Base-by-base conservation (phyloP, 2,888 invertebrate genomes). In the Dynastes tityus region DNA sequence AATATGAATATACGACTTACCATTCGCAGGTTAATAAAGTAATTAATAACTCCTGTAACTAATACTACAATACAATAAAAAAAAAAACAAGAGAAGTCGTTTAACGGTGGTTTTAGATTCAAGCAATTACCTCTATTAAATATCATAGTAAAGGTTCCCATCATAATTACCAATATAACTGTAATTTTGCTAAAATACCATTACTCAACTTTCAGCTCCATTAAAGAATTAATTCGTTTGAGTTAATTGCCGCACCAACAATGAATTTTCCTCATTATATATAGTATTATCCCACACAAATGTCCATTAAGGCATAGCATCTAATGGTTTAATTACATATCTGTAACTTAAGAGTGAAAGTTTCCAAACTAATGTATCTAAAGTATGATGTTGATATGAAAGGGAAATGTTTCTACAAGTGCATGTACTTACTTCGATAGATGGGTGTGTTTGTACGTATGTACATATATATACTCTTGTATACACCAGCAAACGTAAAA, bases 251-350 rank as follows among this genome's bases (percentile, higher is more conserved):
- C 3, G n/a, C 16, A 67, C 27, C 40, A 67, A 67, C 37, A 64
- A 64, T 67, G 45, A 67, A 16, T 67, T 67, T 67, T 45, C 45
- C 40, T 27, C 37, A 45, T 65, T 65, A 65, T 37, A 0, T 37
- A 37, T 37, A 65, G 37, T 37, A 13, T 67, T 45, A 67, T 67
- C 16, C 40, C 45, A 67, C 16, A 67, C 40, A 45, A 45, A 67
- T 45, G 65, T 67, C 45, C 45, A 67, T 67, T 67, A 67, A 45
- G 45, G 16, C 11, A 32, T 3, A 58, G 55, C 45, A 67, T 45
- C 40, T 67, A 67, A 67, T 67, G 40, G 65, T 67, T 67, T 67
- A 67, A 67, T 67, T 67, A 67, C 40, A 67, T 67, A 67, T n/a
- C 13, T 37, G 32, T 37, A 37, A 13, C 63, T 67, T 45, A n/a